Percentiles rank a stretch among this genome's conserved stretches.
Conservation (phyloP, 2,797 vertebrate genomes). For the Rousettus madagascariensis region DNA sequence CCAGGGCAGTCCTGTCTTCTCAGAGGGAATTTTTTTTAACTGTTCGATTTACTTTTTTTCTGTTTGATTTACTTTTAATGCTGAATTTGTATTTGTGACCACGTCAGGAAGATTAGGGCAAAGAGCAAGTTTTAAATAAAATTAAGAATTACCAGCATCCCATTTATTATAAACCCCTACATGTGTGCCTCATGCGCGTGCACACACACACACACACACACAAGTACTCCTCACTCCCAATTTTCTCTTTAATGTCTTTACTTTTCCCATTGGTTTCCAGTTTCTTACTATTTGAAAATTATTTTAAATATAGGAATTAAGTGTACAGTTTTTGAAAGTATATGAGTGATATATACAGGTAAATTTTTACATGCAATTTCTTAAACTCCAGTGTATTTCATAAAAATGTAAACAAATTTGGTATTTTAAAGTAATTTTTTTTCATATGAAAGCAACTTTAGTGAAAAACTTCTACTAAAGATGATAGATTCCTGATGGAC, state of each 20-base stretch:
- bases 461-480: not conserved
- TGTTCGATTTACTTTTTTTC: not conserved
- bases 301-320: slow-evolving; percentile 25
- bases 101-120: not conserved
- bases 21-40: not conserved
- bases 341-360: not conserved
- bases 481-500: not conserved
- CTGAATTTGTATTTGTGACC: slow-evolving; percentile 7
- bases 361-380: not conserved
- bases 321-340: not conserved
- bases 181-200: rapidly evolving
- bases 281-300: not conserved
- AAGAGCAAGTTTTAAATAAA: slow-evolving; percentile 4
- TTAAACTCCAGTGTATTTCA: not conserved
- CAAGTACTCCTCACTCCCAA: not conserved
- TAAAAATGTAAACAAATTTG: slow-evolving; percentile 12
- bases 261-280: not conserved
- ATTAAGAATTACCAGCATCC: not conserved
- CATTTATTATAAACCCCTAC: not conserved
- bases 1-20: not conserved
- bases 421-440: slow-evolving; percentile 14
- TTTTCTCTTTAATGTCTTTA: not conserved
- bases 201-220: not conserved
- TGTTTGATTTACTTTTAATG: slow-evolving; percentile 10
- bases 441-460: not conserved